These are phyloP conservation scores for Smittia aterrima DNA, from an alignment of 2,888 invertebrate genomes.

Conservation along the genomic window DNA sequence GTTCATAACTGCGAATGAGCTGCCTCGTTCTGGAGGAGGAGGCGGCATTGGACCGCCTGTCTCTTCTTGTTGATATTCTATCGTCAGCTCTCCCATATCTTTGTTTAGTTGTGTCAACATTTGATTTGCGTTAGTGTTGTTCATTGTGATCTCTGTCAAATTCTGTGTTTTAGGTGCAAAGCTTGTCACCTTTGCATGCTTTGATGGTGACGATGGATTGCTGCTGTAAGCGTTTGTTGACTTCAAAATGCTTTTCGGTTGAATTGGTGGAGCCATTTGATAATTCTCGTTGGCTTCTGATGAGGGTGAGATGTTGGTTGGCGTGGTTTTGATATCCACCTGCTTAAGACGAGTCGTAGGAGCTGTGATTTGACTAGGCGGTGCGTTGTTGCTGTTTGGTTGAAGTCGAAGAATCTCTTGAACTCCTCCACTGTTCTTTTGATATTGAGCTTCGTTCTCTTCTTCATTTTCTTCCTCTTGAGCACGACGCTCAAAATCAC, in stretches of 20 bases:
- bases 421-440: conserved; percentile 51
- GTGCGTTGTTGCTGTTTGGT: conserved; percentile 42
- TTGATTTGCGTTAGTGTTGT: conserved; percentile 47
- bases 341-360: conserved; percentile 54
- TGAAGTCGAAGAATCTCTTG: conserved; percentile 57
- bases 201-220: conserved; percentile 51
- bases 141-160: conserved; percentile 30
- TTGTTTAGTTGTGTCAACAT: conserved; percentile 49
- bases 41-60: conserved; percentile 57
- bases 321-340: conserved; percentile 51
- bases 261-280: conserved; percentile 43
- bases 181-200: conserved; percentile 52
- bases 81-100: conserved; percentile 48
- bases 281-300: not conserved
- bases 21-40: conserved; percentile 82
- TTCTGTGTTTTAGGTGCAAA: conserved; percentile 47
- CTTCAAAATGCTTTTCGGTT: conserved; percentile 54
- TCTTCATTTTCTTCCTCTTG: conserved; percentile 73
- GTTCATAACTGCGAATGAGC: conserved; percentile 48
- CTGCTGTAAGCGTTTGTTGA: conserved; percentile 47
- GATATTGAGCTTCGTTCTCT: conserved; percentile 57
- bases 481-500: conserved; percentile 90
- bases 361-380: conserved; percentile 52
- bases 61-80: conserved; percentile 14
- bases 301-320: conserved; percentile 42